Base-by-base conservation (phyloP, 2,888 invertebrate genomes). In the Julus scanicus region DNA sequence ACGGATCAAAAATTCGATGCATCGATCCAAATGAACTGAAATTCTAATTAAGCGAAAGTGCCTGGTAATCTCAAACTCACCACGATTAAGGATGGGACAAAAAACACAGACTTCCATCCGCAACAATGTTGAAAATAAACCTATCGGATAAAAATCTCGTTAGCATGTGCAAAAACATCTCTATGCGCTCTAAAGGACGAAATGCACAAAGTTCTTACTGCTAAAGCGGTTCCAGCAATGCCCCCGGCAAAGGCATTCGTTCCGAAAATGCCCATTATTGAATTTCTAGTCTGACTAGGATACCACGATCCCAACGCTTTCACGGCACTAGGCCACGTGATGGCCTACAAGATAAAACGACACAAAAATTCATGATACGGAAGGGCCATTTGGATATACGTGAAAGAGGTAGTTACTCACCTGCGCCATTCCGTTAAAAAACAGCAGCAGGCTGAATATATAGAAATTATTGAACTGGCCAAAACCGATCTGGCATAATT, bases 221-320 rank as follows among this genome's bases (percentile, higher is more conserved):
- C 93, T 11, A 93, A 89, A 44, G 91, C 91, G 4, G 93, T 92
- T 40, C 93, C 93, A 15, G 92, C 89, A 49, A 93, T 91, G 44
- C 93, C 93, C 39, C 93, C 93, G 86, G 92, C 92, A 90, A 92
- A 93, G 3, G 92, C 92, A 89, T 92, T 92, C 0, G 93, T 93
- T 2, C 93, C 93, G 90, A 93, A 92, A 83, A 93, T 90, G 17
- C 93, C 93, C 90, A 93, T 92, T 49, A 93, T 91, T 20, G 92
- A 91, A 90, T 93, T 93, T 40, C 92, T 90, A 9, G 91, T 90
- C 39, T 90, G 90, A 89, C 92, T 92, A 6, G 92, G 91, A 89
- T 92, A 93, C 93, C 93, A 93, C 8, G 92, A 91, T 48, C 92
- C 91, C 0, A 93, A 89, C 44, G 92, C 91, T 89, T 93, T 93